Percentiles rank a stretch among this genome's conserved stretches.
phyloP scores from a whole-genome alignment of 2,888 invertebrate species.

The Drosophila limbata region DNA sequence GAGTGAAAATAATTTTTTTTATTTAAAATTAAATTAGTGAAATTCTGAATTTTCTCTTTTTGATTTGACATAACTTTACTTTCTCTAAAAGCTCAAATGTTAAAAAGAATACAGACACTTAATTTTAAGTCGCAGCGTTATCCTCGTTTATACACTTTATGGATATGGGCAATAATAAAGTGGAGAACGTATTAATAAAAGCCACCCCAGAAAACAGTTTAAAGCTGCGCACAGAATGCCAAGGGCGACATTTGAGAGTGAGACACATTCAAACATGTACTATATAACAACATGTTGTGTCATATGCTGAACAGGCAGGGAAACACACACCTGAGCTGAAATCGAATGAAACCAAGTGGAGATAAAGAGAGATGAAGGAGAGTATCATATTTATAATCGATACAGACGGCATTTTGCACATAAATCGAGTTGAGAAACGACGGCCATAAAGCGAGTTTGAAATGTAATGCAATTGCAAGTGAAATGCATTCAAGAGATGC shows the following conservation, averaged over 20 bases:
- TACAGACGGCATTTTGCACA: conserved; percentile 25
- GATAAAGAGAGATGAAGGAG: conserved; percentile 3
- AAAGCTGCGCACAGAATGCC: conserved; percentile 29
- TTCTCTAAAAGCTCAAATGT: neutral
- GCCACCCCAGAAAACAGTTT: conserved; percentile 24
- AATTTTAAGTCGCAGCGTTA: neutral
- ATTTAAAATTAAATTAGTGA: too few relatives aligned
- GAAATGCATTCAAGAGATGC: conserved; percentile 43
- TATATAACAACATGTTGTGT: conserved; percentile 15
- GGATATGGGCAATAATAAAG: conserved; percentile 14
- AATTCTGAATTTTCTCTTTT: neutral
- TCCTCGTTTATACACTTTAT: neutral
- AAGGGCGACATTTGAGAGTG: conserved; percentile 23
- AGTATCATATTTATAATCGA: conserved; percentile 56
- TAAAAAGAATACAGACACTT: neutral
- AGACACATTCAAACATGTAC: conserved; percentile 4
- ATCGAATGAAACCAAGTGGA: conserved; percentile 21
- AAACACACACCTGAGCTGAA: conserved; percentile 42
- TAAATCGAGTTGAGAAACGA: conserved; percentile 46
- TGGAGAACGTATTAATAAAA: conserved; percentile 46
- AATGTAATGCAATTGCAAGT: conserved; percentile 28
- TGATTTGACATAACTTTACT: conserved; percentile 3
- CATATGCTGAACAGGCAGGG: conserved; percentile 23
- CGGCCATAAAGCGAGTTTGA: conserved; percentile 14
- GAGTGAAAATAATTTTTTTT: too few relatives aligned